These are phyloP conservation scores for Drosophila atripex DNA, from an alignment of 2,888 invertebrate species.

Conservation along the genomic window DNA sequence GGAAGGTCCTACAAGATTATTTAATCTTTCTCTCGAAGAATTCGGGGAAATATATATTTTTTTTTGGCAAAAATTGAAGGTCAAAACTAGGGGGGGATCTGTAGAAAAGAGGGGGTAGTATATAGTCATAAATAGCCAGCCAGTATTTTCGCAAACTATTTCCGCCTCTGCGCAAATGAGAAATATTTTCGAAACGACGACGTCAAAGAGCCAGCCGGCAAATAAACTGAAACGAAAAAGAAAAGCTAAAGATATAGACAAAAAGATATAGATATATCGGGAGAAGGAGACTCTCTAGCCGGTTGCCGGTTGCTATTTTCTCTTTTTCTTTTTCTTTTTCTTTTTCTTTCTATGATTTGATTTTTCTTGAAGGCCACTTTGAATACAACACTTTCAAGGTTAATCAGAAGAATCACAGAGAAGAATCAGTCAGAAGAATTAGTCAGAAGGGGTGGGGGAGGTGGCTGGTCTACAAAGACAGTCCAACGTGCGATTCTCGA, in stretches of 20 bases:
- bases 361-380: constrained; percentile 17
- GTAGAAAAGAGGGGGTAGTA: background rate
- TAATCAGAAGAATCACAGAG: constrained; percentile 41
- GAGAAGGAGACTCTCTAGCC: constrained; percentile 36
- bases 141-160: constrained; percentile 61
- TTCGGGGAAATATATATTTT: constrained; percentile 33
- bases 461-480: no score
- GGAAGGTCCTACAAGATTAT: no score
- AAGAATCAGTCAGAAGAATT: no score
- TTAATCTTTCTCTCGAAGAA: constrained; percentile 22
- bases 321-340: background rate
- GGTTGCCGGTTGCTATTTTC: constrained; percentile 49
- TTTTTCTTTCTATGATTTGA: constrained; percentile 26
- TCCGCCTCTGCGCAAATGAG: constrained; percentile 68
- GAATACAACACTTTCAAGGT: constrained; percentile 64
- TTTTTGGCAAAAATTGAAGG: constrained; percentile 52
- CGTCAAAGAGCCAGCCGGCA: background rate
- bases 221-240: constrained; percentile 41
- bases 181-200: constrained; percentile 30
- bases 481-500: no score
- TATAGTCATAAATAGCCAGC: constrained; percentile 27
- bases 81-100: background rate
- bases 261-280: no score
- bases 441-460: no score
- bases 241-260: constrained; percentile 12